phyloP scores from a whole-genome alignment of 2,113 vertebrate species.

The Callopanchax toddi region DNA sequence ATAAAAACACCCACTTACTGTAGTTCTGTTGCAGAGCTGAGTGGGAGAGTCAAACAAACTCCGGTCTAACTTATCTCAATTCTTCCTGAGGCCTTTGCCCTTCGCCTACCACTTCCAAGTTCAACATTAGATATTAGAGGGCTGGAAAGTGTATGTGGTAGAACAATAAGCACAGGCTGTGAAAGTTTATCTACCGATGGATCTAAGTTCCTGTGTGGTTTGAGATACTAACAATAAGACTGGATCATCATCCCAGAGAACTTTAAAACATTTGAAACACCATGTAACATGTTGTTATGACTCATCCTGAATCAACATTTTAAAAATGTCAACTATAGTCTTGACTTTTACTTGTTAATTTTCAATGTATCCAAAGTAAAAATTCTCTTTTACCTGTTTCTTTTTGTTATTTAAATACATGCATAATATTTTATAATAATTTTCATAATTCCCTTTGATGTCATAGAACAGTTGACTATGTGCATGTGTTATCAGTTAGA shows the following conservation, averaged over 20 bases:
- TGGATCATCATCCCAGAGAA: background rate
- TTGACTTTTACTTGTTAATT: background rate
- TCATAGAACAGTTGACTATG: no score
- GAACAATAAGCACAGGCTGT: constrained; percentile 19
- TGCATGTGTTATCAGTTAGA: no score
- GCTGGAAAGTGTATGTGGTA: constrained; percentile 47
- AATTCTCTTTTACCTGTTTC: no score
- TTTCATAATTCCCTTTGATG: no score
- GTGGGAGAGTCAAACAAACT: constrained; percentile 55
- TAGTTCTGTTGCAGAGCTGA: constrained; percentile 46
- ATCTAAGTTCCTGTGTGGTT: constrained; percentile 15
- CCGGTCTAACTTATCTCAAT: constrained; percentile 27
- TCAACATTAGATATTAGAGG: constrained; percentile 47
- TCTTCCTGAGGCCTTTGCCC: constrained; percentile 26
- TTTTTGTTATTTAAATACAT: no score
- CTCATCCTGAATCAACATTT: no score
- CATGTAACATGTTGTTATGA: no score
- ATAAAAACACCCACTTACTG: constrained; percentile 50
- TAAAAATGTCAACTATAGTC: background rate
- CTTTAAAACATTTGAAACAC: background rate
- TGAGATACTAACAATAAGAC: background rate
- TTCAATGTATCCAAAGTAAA: no score
- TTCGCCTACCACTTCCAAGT: constrained; percentile 35
- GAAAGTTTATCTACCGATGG: constrained; percentile 32
- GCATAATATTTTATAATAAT: no score